phyloP scores from a whole-genome alignment of 1,140 invertebrate species.

The Aleiodes sp. region DNA sequence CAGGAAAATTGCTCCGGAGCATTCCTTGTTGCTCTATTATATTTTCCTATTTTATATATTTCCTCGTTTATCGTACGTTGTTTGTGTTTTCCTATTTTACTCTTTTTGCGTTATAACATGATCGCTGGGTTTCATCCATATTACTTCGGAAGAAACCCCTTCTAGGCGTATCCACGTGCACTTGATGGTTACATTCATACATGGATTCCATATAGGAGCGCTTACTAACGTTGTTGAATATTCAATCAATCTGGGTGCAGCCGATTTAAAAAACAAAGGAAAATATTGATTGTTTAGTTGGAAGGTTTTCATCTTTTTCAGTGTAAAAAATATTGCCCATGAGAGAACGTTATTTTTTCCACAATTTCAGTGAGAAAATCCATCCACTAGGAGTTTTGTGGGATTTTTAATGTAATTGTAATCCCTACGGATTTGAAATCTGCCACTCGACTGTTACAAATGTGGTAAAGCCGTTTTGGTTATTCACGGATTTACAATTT shows the following conservation, averaged over 20 bases:
- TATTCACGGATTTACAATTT: constrained; percentile 23
- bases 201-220: background rate
- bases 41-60: background rate
- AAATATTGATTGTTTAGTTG: background rate
- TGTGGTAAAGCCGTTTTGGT: constrained; percentile 18
- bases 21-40: background rate
- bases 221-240: too few relatives aligned
- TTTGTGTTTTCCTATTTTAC: too few relatives aligned
- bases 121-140: background rate
- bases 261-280: too few relatives aligned
- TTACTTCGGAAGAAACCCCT: background rate
- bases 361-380: background rate
- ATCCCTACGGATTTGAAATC: constrained; percentile 22
- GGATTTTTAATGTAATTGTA: constrained; percentile 3
- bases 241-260: too few relatives aligned
- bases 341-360: background rate
- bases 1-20: background rate
- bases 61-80: background rate
- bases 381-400: background rate
- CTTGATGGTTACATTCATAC: background rate
- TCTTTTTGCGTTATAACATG: background rate
- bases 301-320: background rate
- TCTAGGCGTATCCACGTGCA: background rate
- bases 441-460: constrained; percentile 26
- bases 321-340: background rate